Percentiles rank a stretch among this genome's conserved stretches.
phyloP scores from a whole-genome alignment of 2,113 vertebrate species.

The Amazona vittata region DNA sequence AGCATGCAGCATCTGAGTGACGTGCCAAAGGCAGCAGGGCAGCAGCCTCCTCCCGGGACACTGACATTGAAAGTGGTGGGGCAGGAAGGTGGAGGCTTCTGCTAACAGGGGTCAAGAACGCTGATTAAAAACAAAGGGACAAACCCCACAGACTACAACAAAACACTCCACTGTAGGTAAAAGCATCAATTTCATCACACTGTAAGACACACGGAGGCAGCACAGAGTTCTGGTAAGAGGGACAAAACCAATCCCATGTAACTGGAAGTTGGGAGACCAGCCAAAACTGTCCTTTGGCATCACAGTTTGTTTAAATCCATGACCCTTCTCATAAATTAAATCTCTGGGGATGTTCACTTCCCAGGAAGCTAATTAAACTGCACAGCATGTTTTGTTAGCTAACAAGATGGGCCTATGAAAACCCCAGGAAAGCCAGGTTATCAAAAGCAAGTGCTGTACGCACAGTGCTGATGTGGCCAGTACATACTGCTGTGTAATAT shows the following conservation, averaged over 20 bases:
- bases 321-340: neutral
- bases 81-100: neutral
- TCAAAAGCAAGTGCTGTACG: fast-evolving
- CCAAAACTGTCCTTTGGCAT: neutral
- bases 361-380: constrained; percentile 21
- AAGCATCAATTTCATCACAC: neutral
- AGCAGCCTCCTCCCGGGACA: neutral
- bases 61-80: fast-evolving
- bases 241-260: neutral
- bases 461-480: neutral
- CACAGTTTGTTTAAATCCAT: neutral
- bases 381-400: constrained; percentile 9
- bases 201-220: neutral
- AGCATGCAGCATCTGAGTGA: fast-evolving
- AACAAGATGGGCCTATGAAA: neutral
- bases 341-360: neutral
- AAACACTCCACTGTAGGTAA: neutral
- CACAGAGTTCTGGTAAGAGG: neutral
- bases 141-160: neutral
- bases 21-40: neutral
- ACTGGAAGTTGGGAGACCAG: neutral
- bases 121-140: neutral
- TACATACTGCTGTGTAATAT: neutral
- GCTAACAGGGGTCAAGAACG: neutral
- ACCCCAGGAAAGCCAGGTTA: neutral